Percentiles rank a stretch among this genome's conserved stretches.
Conservation (phyloP, 1,140 invertebrate species). For the Bathynomus jamesi region DNA sequence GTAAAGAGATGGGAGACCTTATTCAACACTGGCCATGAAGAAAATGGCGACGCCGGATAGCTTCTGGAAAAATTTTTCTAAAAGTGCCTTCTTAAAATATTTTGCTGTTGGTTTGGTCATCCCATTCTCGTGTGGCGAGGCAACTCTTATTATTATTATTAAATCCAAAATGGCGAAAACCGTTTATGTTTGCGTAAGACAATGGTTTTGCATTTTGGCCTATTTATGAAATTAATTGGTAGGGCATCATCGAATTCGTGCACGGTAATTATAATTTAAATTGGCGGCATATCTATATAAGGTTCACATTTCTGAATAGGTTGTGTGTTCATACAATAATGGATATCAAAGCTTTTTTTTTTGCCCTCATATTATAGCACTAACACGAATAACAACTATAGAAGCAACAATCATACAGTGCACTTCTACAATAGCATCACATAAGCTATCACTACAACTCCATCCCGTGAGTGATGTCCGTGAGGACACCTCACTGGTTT, state of each 20-base stretch:
- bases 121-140: background rate
- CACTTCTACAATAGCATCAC: constrained; percentile 35
- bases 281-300: no score
- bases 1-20: constrained; percentile 36
- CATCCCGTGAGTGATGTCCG: constrained; percentile 18
- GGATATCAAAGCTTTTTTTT: constrained; percentile 25
- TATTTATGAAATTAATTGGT: no score
- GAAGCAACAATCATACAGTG: constrained; percentile 34
- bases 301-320: constrained; percentile 31
- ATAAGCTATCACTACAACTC: constrained; percentile 31
- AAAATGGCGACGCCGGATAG: constrained; percentile 18
- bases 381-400: constrained; percentile 31
- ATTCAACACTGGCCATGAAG: constrained; percentile 21
- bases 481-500: constrained; percentile 28
- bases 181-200: no score
- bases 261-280: no score
- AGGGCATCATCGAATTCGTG: background rate
- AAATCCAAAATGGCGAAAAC: no score
- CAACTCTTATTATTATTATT: background rate
- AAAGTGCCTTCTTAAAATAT: no score
- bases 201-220: no score
- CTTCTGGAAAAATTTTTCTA: no score
- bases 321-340: constrained; percentile 32
- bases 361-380: constrained; percentile 25
- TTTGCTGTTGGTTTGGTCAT: background rate